phyloP scores from a whole-genome alignment of 2,888 invertebrate genomes.

The Celastrina argiolus region DNA sequence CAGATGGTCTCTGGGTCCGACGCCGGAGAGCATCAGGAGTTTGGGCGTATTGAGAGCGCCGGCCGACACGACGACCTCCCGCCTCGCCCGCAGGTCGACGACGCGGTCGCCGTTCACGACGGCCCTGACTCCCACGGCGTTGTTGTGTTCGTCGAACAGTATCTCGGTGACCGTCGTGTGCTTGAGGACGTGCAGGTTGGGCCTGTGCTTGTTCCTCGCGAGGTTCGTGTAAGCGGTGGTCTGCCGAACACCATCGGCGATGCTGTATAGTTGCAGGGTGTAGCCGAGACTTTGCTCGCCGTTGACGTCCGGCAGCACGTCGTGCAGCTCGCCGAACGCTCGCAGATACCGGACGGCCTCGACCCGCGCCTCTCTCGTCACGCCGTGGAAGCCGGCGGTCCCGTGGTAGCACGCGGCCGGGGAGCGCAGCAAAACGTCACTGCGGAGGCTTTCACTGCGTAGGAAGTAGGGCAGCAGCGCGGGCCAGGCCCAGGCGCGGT shows the following conservation, averaged over 20 bases:
- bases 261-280: constrained; percentile 39
- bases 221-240: constrained; percentile 43
- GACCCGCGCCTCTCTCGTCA: constrained; percentile 34
- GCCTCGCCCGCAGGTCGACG: constrained; percentile 37
- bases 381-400: constrained; percentile 36
- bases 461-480: constrained; percentile 37
- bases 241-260: constrained; percentile 41
- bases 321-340: constrained; percentile 44
- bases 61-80: constrained; percentile 47
- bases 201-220: constrained; percentile 35
- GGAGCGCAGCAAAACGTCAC: constrained; percentile 32
- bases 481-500: constrained; percentile 37
- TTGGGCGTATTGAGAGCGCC: constrained; percentile 46
- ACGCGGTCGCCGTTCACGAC: constrained; percentile 30
- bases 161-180: constrained; percentile 42
- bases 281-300: constrained; percentile 44
- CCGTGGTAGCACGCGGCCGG: constrained; percentile 36
- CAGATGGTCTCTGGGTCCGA: constrained; percentile 45
- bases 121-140: constrained; percentile 41
- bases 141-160: constrained; percentile 41
- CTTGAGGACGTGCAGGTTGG: constrained; percentile 43
- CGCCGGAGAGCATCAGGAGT: constrained; percentile 48
- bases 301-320: constrained; percentile 42
- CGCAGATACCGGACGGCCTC: constrained; percentile 36
- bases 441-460: constrained; percentile 38